phyloP scores from a whole-genome alignment of 2,888 invertebrate genomes.

The Dynastes grantii region DNA sequence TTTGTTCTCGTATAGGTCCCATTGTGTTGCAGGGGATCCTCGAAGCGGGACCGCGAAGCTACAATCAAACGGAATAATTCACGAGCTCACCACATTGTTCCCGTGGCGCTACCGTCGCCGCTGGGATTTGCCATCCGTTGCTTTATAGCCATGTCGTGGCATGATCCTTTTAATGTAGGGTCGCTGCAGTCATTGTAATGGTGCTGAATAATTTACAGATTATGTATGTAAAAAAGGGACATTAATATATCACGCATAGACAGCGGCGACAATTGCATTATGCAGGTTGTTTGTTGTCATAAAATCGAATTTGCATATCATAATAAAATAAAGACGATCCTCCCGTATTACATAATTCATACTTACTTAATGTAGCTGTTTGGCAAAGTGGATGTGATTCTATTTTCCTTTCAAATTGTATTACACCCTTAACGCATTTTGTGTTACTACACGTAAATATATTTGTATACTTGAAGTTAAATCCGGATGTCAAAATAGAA shows the following conservation, averaged over 20 bases:
- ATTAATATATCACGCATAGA: constrained; percentile 43
- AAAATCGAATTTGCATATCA: constrained; percentile 34
- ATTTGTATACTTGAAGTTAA: no score
- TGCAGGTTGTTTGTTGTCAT: constrained; percentile 30
- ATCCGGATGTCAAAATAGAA: no score
- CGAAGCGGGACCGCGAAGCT: constrained; percentile 56
- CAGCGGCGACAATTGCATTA: constrained; percentile 32
- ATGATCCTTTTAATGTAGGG: constrained; percentile 56
- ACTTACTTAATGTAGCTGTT: background rate
- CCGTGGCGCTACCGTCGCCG: constrained; percentile 57
- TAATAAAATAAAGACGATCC: constrained; percentile 20
- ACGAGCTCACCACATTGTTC: constrained; percentile 66
- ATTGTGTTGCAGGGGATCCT: constrained; percentile 53
- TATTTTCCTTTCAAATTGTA: background rate
- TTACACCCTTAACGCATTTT: background rate
- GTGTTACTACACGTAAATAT: no score
- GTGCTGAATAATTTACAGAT: constrained; percentile 65
- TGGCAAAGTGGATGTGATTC: background rate
- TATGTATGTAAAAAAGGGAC: constrained; percentile 64
- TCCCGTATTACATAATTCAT: constrained; percentile 4
- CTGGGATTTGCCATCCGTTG: constrained; percentile 51
- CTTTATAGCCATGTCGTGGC: constrained; percentile 49
- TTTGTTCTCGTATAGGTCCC: constrained; percentile 53
- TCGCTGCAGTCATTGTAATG: constrained; percentile 58
- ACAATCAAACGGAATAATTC: constrained; percentile 68